These are phyloP conservation scores for Macroglossus sobrinus DNA, from an alignment of 2,113 vertebrate species.

Conservation along the genomic window DNA sequence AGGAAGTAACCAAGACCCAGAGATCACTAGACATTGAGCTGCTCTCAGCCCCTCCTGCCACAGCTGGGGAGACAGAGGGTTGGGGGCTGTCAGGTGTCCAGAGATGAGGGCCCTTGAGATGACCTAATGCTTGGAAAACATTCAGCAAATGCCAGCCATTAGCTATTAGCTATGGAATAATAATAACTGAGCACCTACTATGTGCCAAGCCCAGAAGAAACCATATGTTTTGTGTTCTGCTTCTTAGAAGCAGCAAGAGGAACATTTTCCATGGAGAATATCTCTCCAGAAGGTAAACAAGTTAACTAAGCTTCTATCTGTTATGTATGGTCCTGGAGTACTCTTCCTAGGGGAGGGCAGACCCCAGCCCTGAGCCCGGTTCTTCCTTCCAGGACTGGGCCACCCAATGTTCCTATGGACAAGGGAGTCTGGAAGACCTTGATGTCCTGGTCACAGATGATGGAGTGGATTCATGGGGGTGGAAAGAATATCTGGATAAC, in stretches of 20 bases:
- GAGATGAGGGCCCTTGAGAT: neutral
- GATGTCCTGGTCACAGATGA: neutral
- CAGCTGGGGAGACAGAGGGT: accelerated
- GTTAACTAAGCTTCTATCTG: neutral
- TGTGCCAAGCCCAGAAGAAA: neutral
- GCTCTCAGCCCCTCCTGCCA: neutral
- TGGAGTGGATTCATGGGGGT: neutral
- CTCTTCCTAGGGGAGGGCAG: neutral
- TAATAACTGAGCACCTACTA: neutral
- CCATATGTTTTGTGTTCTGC: neutral
- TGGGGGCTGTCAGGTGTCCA: neutral
- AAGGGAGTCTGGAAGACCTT: neutral
- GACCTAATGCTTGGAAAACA: neutral
- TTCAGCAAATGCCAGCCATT: neutral
- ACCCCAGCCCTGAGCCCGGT: neutral
- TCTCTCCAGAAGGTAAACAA: neutral
- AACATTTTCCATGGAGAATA: neutral
- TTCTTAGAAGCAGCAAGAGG: neutral
- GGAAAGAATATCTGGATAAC: neutral
- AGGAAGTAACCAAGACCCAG: neutral
- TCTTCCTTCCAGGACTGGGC: neutral
- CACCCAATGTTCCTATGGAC: neutral
- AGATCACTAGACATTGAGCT: neutral
- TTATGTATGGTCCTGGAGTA: neutral
- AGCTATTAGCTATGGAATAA: neutral